A percentile compares a stretch with the other conserved stretches of the same genome.
Evolutionary conservation across 1,140 invertebrate species (phyloP).

Genomic region (Arion vulgaris): DNA sequence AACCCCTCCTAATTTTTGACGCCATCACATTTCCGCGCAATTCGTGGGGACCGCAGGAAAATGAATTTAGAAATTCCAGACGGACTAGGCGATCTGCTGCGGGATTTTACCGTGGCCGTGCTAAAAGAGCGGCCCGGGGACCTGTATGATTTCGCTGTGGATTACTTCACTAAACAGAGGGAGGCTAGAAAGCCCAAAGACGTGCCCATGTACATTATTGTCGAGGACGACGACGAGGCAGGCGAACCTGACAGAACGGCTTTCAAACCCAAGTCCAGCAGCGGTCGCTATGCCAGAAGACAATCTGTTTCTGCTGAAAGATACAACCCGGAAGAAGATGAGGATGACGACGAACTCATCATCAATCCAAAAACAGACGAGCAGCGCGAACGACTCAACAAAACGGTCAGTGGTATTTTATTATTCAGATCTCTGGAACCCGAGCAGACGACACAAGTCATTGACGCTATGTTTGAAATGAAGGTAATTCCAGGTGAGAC

Average conservation of each 20-base stretch:
- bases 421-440: constrained; percentile 90
- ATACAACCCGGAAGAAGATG: constrained; percentile 94
- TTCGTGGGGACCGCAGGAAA: neutral
- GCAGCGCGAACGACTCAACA: constrained; percentile 87
- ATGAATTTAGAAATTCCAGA: constrained; percentile 79
- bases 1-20: neutral
- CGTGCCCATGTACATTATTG: constrained; percentile 67
- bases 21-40: neutral
- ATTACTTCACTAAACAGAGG: constrained; percentile 84
- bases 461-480: constrained; percentile 97
- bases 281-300: constrained; percentile 51
- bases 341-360: constrained; percentile 80
- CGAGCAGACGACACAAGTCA: constrained; percentile 85
- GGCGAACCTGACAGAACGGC: constrained; percentile 56
- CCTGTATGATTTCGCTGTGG: constrained; percentile 90
- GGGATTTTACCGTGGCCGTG: constrained; percentile 95
- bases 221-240: constrained; percentile 66
- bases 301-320: constrained; percentile 82
- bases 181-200: constrained; percentile 53
- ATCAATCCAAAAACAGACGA: constrained; percentile 76
- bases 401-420: constrained; percentile 92
- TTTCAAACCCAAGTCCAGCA: constrained; percentile 49
- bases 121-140: constrained; percentile 90
- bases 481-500: constrained; percentile 82
- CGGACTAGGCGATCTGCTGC: constrained; percentile 89